Evolutionary conservation across 2,888 invertebrate species (phyloP).

Genomic region (Tetranychus piercei): DNA sequence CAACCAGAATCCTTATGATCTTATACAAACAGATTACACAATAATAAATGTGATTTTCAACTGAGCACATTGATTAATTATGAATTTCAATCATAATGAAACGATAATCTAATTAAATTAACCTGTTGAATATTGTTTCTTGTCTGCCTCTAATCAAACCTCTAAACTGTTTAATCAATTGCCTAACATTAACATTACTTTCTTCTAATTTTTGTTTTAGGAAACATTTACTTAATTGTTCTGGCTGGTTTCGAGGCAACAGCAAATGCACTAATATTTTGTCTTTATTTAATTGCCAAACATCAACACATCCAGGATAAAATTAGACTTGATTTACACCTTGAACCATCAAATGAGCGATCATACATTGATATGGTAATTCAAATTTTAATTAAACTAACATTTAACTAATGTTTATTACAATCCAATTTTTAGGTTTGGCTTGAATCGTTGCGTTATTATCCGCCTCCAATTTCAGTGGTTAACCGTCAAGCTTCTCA

Average conservation of each 20-base stretch:
- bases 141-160: background rate
- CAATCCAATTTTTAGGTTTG: constrained; percentile 2
- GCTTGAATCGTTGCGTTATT: constrained; percentile 20
- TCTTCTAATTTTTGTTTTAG: background rate
- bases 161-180: background rate
- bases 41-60: too few species aligned
- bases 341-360: background rate
- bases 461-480: constrained; percentile 26
- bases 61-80: background rate
- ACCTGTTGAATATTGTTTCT: background rate
- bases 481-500: constrained; percentile 19
- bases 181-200: too few species aligned
- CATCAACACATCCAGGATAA: constrained; percentile 1
- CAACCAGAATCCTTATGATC: too few species aligned
- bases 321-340: background rate
- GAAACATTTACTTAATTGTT: background rate
- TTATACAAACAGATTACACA: too few species aligned
- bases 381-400: background rate
- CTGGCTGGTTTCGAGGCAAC: background rate
- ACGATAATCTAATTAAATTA: background rate
- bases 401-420: background rate
- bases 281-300: background rate
- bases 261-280: background rate
- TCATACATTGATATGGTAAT: background rate
- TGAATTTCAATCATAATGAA: background rate